These are phyloP conservation scores for Scelioninae gen. 1 DNA, from an alignment of 2,888 invertebrate genomes.

Conservation along the genomic window DNA sequence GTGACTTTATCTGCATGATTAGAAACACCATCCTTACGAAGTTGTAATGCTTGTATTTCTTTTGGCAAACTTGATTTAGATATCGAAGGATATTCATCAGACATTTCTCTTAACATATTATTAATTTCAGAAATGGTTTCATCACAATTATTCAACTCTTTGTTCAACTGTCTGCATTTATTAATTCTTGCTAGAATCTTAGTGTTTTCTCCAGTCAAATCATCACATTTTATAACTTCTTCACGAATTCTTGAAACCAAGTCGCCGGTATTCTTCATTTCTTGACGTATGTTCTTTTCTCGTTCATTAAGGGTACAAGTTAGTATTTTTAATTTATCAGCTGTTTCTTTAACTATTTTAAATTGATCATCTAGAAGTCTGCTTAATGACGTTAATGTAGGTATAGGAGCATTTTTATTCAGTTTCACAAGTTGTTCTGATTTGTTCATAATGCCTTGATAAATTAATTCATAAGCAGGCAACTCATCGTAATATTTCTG, in stretches of 20 bases:
- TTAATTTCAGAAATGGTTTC: conserved; percentile 89
- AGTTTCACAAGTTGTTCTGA: conserved; percentile 91
- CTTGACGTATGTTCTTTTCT: conserved; percentile 89
- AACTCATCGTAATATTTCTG: conserved; percentile 94
- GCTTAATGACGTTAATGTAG: conserved; percentile 88
- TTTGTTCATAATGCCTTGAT: conserved; percentile 91
- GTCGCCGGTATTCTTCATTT: conserved; percentile 89
- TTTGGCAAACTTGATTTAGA: conserved; percentile 91
- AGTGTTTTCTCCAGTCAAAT: conserved; percentile 93
- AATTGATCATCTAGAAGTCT: conserved; percentile 91
- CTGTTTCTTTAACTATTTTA: conserved; percentile 89
- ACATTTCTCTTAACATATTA: conserved; percentile 89
- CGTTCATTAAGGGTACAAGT: conserved; percentile 90
- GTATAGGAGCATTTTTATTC: conserved; percentile 89
- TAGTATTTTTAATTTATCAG: conserved; percentile 90
- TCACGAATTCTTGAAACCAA: conserved; percentile 90
- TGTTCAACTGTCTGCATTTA: conserved; percentile 89
- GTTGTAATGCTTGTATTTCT: conserved; percentile 92
- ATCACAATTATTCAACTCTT: conserved; percentile 89
- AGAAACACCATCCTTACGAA: conserved; percentile 91
- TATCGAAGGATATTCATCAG: conserved; percentile 90
- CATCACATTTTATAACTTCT: conserved; percentile 94
- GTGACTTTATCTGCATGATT: conserved; percentile 91
- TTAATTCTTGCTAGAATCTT: conserved; percentile 92
- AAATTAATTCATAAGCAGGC: conserved; percentile 90